Evolutionary conservation across 1,140 invertebrate species (phyloP), one percentile per base, ranked within the genome.

Genomic region (Drosophila arawakana): DNA sequence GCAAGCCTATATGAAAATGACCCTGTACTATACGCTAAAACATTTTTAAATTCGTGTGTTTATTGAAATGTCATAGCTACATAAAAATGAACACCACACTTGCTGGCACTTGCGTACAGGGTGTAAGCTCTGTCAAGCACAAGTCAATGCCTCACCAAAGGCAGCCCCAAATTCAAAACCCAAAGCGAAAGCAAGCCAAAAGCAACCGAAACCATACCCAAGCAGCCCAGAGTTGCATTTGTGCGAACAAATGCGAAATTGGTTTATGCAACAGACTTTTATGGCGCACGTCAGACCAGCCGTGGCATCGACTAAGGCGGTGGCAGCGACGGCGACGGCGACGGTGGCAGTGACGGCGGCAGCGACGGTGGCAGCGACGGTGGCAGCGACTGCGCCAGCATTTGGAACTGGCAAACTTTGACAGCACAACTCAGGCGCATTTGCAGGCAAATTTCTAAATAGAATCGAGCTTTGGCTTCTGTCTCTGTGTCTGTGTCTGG

Each of bases 211-310:
- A 6, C 35, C 50, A 34, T 34, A 34, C 3, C 58, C 44, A 15
- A 10, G 18, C 34, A 18, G 21, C 21, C 47, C 61, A 54, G 21
- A 37, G 68, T 39, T 73, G 80, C 82, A 81, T 81, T 73, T 74
- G 72, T 71, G 72, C 81, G 52, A 60, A 72, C 79, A 78, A 82
- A 81, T 86, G 82, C 72, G 72, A 85, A 86, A 85, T 85, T 85
- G 82, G 82, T 86, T 85, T 85, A 85, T 85, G 82, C 82, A 86
- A 73, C 83, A 88, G 83, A 86, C 82, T 86, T 86, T 88, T 88
- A 86, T 88, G 83, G 79, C 18, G 76, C 66, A 60, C 60, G 63
- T 67, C 72, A 74, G 71, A 60, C 9, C 30, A 15, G 65, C 35
- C 35, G 44, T 50, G 66, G 25, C 25, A 5, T 2, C 0, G 25